phyloP scores from a whole-genome alignment of 2,113 vertebrate species.

The Hoplias malabaricus region DNA sequence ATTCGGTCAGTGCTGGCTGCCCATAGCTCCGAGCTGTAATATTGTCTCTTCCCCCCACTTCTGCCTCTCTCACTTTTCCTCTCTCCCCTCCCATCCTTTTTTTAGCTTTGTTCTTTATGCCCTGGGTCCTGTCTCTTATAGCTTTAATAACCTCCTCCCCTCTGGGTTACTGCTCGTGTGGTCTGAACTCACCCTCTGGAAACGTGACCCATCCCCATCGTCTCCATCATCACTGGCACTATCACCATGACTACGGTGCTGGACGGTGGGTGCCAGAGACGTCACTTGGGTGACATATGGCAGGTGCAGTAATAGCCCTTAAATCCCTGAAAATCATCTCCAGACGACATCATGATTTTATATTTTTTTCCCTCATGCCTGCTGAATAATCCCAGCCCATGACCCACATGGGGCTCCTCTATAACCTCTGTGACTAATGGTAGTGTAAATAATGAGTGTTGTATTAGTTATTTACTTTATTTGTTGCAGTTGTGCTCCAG shows the following conservation, averaged over 20 bases:
- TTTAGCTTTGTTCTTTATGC: neutral
- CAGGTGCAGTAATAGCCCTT: slow-evolving; percentile 39
- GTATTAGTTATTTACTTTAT: too few species aligned
- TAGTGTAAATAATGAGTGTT: neutral
- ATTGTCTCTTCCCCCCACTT: neutral
- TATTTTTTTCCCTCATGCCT: slow-evolving; percentile 55
- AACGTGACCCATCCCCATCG: slow-evolving; percentile 11
- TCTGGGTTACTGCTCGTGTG: neutral
- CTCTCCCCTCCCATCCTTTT: neutral
- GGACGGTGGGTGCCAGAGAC: neutral
- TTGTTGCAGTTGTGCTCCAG: too few species aligned
- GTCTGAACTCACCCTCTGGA: neutral
- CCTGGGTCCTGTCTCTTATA: neutral
- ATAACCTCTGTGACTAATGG: neutral
- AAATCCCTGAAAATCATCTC: slow-evolving; percentile 43
- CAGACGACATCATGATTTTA: slow-evolving; percentile 50
- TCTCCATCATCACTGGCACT: slow-evolving; percentile 1
- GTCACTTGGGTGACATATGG: slow-evolving; percentile 28
- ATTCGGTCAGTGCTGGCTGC: neutral
- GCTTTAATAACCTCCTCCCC: neutral
- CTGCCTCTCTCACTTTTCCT: neutral
- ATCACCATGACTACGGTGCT: neutral
- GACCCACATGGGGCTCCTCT: neutral
- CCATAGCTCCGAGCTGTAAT: neutral
- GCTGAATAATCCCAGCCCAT: slow-evolving; percentile 47